Base-by-base conservation (phyloP, 1,140 invertebrate genomes). In the Laupala kohalensis region DNA sequence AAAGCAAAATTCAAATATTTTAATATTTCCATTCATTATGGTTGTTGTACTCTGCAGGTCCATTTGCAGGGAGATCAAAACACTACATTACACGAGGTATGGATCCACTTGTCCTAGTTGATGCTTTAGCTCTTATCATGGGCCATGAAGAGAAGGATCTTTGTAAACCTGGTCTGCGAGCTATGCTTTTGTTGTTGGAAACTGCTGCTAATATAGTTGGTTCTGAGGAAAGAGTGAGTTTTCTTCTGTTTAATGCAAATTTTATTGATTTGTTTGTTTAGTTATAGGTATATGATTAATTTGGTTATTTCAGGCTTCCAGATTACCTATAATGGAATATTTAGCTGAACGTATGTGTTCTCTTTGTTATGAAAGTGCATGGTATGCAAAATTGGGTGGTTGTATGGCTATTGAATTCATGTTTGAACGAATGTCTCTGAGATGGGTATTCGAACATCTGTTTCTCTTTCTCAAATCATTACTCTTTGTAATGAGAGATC, bases 341-440 rank as follows among this genome's bases (percentile, higher is more conserved):
- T 78, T 99, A 19, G 91, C 94, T 0, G 96, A 98, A 74, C 90
- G 91, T 77, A 95, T 99, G 92, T 96, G 94, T 76, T 86, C 90
- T 0, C 79, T 99, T 0, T 99, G 97, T 78, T 99, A 99, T 80
- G 95, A 98, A 74, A 84, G 96, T 15, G 95, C 97, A 0, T 99
- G 97, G 97, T 99, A 98, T 80, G 92, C 95, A 0, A 99, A 99
- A 83, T 83, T 97, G 12, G 96, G 97, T 53, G 97, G 97, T 1
- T 98, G 97, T 77, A 90, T 95, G 75, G 94, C 95, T 0, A 94
- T 99, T 25, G 94, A 94, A 76, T 96, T 96, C 77, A 85, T 98
- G 74, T 92, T 94, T 77, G 95, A 97, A 77, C 86, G 91, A 69
- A 96, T 97, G 90, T 89, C 94, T 0, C 84, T 91, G 0, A 90